A percentile compares a stretch with the other conserved stretches of the same genome.
phyloP scores from a whole-genome alignment of 37 sponge, comb jelly and placozoan genomes.

The Cladorhizidae sp. region DNA sequence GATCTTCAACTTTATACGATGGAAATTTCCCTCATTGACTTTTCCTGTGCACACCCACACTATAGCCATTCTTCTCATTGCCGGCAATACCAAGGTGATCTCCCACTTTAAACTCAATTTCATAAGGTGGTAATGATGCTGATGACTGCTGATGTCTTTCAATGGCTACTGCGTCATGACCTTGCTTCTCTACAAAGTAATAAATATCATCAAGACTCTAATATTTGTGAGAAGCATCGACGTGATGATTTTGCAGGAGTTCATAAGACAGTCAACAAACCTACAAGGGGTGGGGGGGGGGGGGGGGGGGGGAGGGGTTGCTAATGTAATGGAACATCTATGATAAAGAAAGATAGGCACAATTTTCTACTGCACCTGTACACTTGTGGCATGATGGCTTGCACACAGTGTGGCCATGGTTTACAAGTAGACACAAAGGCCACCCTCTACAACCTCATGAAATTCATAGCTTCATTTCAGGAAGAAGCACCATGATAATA shows the following conservation, averaged over 20 bases:
- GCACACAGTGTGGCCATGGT: too few relatives aligned
- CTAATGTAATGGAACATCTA: too few relatives aligned
- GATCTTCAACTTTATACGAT: slow-evolving; percentile 79
- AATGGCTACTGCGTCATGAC: slow-evolving; percentile 41
- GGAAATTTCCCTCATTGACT: slow-evolving; percentile 52
- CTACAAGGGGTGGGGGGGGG: slow-evolving; percentile 18
- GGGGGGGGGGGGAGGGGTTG: too few relatives aligned
- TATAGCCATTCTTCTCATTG: slow-evolving; percentile 73
- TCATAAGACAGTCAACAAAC: slow-evolving; percentile 85
- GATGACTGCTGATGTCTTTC: neutral
- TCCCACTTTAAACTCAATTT: slow-evolving; percentile 53
- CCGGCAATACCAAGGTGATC: slow-evolving; percentile 76
- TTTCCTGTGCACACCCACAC: slow-evolving; percentile 40
- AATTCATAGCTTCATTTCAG: too few relatives aligned
- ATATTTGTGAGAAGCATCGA: slow-evolving; percentile 69
- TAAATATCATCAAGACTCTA: slow-evolving; percentile 86
- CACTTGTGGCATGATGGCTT: too few relatives aligned
- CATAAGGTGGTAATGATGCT: neutral
- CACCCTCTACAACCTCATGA: too few relatives aligned
- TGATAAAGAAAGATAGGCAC: too few relatives aligned
- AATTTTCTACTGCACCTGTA: too few relatives aligned
- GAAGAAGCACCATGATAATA: too few relatives aligned
- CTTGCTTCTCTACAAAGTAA: slow-evolving; percentile 82
- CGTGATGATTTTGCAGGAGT: slow-evolving; percentile 79
- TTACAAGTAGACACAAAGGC: too few relatives aligned